phyloP scores from a whole-genome alignment of 2,113 vertebrate species.

The Ailuropoda melanoleuca region DNA sequence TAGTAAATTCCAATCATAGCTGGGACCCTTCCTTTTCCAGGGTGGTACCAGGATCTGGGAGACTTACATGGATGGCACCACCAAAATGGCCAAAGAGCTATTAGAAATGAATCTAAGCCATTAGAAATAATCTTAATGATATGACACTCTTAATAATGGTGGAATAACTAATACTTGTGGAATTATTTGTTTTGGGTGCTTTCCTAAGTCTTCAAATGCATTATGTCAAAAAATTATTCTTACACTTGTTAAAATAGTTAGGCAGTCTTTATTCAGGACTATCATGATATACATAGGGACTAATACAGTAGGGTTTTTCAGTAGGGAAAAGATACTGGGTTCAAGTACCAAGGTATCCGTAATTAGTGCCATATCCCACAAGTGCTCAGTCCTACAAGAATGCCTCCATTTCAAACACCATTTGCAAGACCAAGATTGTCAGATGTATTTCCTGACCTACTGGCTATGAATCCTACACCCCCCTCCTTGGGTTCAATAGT shows the following conservation, averaged over 20 bases:
- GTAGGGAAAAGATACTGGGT: neutral
- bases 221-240: neutral
- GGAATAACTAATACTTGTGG: neutral
- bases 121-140: neutral
- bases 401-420: neutral
- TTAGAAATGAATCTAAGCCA: neutral
- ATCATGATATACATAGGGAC: neutral
- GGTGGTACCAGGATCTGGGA: neutral
- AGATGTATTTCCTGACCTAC: neutral
- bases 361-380: neutral
- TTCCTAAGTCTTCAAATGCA: neutral
- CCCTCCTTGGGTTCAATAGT: neutral
- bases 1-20: neutral
- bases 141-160: neutral
- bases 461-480: neutral
- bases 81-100: neutral
- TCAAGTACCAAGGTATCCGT: neutral
- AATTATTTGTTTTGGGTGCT: neutral
- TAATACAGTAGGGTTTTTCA: neutral
- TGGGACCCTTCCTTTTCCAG: neutral
- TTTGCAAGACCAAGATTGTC: neutral
- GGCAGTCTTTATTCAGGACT: neutral
- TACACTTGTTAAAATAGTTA: neutral
- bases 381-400: neutral
- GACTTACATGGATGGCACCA: neutral